These are phyloP conservation scores for Crambe crambe DNA, from an alignment of 37 sponge, comb jelly and placozoan genomes.

Conservation along the genomic window DNA sequence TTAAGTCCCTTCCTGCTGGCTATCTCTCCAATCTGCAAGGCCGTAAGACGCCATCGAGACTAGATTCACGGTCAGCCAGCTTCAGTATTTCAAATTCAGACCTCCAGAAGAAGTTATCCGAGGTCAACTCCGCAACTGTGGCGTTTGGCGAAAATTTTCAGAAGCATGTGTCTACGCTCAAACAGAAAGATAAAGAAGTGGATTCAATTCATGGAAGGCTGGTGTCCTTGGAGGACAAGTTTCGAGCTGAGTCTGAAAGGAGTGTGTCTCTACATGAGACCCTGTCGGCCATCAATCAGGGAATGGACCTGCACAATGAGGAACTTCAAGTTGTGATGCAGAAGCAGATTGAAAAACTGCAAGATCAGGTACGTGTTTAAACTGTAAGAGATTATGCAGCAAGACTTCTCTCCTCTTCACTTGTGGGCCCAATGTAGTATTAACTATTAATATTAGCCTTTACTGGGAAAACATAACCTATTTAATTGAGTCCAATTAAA, in stretches of 20 bases:
- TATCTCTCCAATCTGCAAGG: slow-evolving; percentile 38
- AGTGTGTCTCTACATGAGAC: not conserved
- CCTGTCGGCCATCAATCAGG: not conserved
- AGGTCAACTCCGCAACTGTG: not conserved
- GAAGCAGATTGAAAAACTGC: slow-evolving; percentile 36
- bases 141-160: not conserved
- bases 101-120: slow-evolving; percentile 14
- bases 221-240: not conserved
- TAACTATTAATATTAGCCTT: too few relatives aligned
- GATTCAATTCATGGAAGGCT: not conserved
- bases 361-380: too few relatives aligned
- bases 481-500: too few relatives aligned
- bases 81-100: not conserved
- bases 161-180: not conserved
- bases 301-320: not conserved
- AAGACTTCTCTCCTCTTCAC: too few relatives aligned
- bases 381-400: too few relatives aligned
- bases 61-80: not conserved
- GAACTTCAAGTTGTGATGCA: slow-evolving; percentile 21
- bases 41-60: not conserved
- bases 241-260: not conserved
- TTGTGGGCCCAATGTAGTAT: too few relatives aligned
- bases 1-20: slow-evolving; percentile 34
- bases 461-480: too few relatives aligned
- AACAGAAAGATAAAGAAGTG: slow-evolving; percentile 6